These are phyloP conservation scores for Spinus olivaceus DNA, from an alignment of 2,797 vertebrate species.

Conservation along the genomic window DNA sequence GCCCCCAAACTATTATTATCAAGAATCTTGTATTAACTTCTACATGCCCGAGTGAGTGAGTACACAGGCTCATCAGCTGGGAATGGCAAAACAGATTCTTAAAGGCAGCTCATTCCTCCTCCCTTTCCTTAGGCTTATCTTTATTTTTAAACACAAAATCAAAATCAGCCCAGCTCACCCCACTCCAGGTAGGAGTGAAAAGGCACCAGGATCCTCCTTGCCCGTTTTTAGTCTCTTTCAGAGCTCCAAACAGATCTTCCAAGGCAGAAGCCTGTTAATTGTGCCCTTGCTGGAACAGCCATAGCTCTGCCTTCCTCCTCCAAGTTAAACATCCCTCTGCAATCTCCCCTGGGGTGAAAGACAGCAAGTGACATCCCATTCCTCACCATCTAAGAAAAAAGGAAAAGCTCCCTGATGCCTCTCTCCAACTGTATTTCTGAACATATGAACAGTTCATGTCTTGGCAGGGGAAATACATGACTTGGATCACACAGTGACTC, in stretches of 20 bases:
- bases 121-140: slow-evolving; percentile 13
- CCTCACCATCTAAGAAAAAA: not conserved
- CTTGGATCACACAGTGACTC: not conserved
- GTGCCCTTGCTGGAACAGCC: not conserved
- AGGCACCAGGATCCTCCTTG: not conserved
- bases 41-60: not conserved
- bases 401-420: not conserved
- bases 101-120: not conserved
- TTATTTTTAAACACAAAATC: not conserved
- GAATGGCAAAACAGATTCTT: slow-evolving; percentile 24
- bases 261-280: not conserved
- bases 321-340: not conserved
- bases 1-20: not conserved
- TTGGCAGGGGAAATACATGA: not conserved
- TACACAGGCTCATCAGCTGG: not conserved
- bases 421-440: not conserved
- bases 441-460: not conserved
- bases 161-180: not conserved
- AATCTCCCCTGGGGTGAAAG: not conserved
- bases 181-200: not conserved
- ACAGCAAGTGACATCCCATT: not conserved
- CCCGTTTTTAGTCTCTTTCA: not conserved
- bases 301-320: not conserved
- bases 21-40: not conserved
- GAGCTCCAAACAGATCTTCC: not conserved